Conservation (phyloP, 2,797 vertebrate species). For the Semaprochilodus insignis region DNA sequence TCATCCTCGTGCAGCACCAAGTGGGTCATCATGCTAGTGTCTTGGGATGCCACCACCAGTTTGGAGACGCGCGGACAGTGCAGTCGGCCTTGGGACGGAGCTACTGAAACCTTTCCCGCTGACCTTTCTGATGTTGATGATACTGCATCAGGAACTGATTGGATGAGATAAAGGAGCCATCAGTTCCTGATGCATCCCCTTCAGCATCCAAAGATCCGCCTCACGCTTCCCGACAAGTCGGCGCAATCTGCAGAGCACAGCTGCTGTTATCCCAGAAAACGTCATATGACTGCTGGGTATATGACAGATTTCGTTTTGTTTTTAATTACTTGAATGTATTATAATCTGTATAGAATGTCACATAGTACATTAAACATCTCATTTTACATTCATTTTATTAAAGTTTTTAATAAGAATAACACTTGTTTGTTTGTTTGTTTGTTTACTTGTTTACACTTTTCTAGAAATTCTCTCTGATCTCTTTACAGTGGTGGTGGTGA, state of each 20-base stretch:
- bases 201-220: slow-evolving; percentile 92
- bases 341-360: too few relatives aligned
- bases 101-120: background rate
- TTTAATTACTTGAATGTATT: too few relatives aligned
- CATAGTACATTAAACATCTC: too few relatives aligned
- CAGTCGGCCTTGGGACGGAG: background rate
- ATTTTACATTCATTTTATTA: too few relatives aligned
- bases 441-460: too few relatives aligned
- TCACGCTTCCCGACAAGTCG: background rate
- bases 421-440: too few relatives aligned
- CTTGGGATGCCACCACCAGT: background rate
- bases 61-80: background rate
- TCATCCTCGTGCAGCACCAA: too few relatives aligned
- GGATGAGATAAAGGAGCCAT: slow-evolving; percentile 89
- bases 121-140: slow-evolving; percentile 92
- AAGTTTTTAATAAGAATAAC: too few relatives aligned
- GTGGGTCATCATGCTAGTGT: too few relatives aligned
- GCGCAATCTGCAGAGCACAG: background rate
- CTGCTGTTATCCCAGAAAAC: background rate
- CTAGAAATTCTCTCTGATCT: too few relatives aligned
- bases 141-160: slow-evolving; percentile 99
- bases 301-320: too few relatives aligned
- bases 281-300: background rate
- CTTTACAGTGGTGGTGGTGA: too few relatives aligned
- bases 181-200: slow-evolving; percentile 99